Conservation (phyloP, 1,140 invertebrate genomes). For the Drosophila sp. region DNA sequence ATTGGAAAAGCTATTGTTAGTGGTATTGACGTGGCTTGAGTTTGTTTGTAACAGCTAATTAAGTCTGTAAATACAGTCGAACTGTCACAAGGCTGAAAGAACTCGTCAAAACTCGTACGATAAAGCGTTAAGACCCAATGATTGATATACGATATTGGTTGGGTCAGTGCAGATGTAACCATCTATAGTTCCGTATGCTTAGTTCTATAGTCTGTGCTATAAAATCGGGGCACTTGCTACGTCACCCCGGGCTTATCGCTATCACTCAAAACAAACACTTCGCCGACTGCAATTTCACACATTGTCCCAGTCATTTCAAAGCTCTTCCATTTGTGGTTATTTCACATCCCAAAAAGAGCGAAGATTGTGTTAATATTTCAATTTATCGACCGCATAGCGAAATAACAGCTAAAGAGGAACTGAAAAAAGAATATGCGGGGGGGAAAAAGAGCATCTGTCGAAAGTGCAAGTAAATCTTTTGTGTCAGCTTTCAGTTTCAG, state of each 20-base stretch:
- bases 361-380: slow-evolving; percentile 15
- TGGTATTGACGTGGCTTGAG: neutral
- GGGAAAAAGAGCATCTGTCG: neutral
- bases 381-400: slow-evolving; percentile 24
- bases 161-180: slow-evolving; percentile 20
- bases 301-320: slow-evolving; percentile 3
- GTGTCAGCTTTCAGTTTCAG: slow-evolving; percentile 47
- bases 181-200: slow-evolving; percentile 7
- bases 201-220: slow-evolving; percentile 1
- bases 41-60: slow-evolving; percentile 7
- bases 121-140: slow-evolving; percentile 16
- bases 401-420: neutral
- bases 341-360: neutral
- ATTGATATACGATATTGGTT: slow-evolving; percentile 32
- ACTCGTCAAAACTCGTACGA: slow-evolving; percentile 18
- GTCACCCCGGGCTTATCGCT: slow-evolving; percentile 17
- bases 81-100: neutral
- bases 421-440: neutral
- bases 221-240: slow-evolving; percentile 15
- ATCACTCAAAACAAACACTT: slow-evolving; percentile 22
- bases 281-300: slow-evolving; percentile 6
- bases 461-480: slow-evolving; percentile 67
- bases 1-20: neutral
- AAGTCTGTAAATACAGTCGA: slow-evolving; percentile 1
- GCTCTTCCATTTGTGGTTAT: slow-evolving; percentile 16